Evolutionary conservation across 1,140 invertebrate species (phyloP).

Genomic region (Achatina immaculata): DNA sequence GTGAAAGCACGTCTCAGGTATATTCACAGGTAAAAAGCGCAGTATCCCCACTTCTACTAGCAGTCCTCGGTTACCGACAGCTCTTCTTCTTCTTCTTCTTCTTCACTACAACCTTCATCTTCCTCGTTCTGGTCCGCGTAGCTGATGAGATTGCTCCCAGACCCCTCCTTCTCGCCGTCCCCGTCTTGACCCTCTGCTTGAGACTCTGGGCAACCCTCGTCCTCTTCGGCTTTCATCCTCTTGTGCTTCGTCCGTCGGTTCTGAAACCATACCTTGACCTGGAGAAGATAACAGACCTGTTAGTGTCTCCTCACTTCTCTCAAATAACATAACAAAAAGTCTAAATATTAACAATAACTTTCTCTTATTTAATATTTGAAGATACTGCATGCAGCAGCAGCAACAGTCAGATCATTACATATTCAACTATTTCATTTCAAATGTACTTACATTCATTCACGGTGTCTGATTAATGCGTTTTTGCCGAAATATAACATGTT

Average conservation of each 20-base stretch:
- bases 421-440: not conserved
- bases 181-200: slow-evolving; percentile 37
- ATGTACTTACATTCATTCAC: not conserved
- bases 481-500: no score
- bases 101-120: slow-evolving; percentile 32
- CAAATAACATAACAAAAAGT: no score
- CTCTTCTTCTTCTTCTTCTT: slow-evolving; percentile 40
- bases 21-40: no score
- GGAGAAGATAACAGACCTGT: slow-evolving; percentile 72
- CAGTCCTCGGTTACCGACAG: slow-evolving; percentile 45
- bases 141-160: slow-evolving; percentile 2
- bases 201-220: slow-evolving; percentile 75
- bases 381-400: no score
- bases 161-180: not conserved
- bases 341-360: no score
- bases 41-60: slow-evolving; percentile 12
- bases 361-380: no score
- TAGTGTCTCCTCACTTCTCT: no score
- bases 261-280: slow-evolving; percentile 99
- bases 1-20: no score
- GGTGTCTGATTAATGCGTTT: no score
- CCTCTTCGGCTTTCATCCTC: slow-evolving; percentile 94
- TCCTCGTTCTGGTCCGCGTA: slow-evolving; percentile 41
- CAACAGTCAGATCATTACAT: no score
- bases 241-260: slow-evolving; percentile 98